phyloP scores from a whole-genome alignment of 1,140 invertebrate genomes.

The Watersipora subatra region DNA sequence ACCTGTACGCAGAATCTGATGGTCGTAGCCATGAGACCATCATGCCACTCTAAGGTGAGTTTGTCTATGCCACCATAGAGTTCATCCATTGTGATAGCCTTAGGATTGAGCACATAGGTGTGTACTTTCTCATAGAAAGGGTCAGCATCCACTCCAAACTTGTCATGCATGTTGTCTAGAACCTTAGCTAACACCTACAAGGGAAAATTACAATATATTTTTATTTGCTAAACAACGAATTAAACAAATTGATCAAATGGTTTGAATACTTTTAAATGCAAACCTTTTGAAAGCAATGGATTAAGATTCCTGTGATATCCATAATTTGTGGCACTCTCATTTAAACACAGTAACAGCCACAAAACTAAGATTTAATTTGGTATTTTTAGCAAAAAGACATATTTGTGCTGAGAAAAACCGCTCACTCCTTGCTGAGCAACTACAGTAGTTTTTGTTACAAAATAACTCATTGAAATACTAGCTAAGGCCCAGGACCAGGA shows the following conservation, averaged over 20 bases:
- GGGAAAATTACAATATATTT: conserved; percentile 6
- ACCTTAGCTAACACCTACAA: conserved; percentile 28
- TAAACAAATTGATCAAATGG: neutral
- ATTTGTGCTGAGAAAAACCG: too few relatives aligned
- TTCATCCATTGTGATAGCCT: conserved; percentile 42
- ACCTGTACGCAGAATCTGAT: conserved; percentile 35
- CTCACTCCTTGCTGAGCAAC: too few relatives aligned
- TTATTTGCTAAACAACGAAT: neutral
- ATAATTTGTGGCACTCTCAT: too few relatives aligned
- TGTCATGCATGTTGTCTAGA: conserved; percentile 25
- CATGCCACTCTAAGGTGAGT: conserved; percentile 40
- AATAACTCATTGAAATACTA: too few relatives aligned
- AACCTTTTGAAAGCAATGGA: too few relatives aligned
- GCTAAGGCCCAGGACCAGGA: too few relatives aligned
- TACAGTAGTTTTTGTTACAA: too few relatives aligned
- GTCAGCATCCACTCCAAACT: conserved; percentile 15
- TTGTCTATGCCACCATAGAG: conserved; percentile 39
- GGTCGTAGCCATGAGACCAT: conserved; percentile 39
- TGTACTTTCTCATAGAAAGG: conserved; percentile 39
- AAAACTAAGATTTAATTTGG: too few relatives aligned
- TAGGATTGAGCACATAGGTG: conserved; percentile 37
- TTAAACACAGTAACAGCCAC: too few relatives aligned
- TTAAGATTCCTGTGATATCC: too few relatives aligned
- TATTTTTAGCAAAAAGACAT: too few relatives aligned
- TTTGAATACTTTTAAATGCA: too few relatives aligned